Conservation (phyloP, 1,140 invertebrate genomes). For the Ips nitidus region DNA sequence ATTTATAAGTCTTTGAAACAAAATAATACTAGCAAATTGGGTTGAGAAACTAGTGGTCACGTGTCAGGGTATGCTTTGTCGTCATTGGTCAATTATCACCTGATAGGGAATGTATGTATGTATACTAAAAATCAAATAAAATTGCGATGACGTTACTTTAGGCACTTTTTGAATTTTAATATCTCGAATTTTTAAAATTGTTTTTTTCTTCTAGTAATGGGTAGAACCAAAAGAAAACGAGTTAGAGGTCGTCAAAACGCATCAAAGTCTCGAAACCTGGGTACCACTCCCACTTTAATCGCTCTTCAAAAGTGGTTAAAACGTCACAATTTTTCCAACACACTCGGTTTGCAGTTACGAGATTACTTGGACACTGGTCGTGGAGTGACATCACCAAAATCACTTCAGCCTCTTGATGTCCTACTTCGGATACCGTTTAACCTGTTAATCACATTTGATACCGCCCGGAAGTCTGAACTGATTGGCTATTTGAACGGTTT, state of each 20-base stretch:
- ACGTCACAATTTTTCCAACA: slow-evolving; percentile 42
- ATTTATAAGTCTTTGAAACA: too few species aligned
- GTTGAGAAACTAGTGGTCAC: too few species aligned
- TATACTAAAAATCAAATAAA: too few species aligned
- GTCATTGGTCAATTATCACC: too few species aligned
- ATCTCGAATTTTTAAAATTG: not conserved
- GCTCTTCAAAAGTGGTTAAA: slow-evolving; percentile 45
- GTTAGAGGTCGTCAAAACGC: slow-evolving; percentile 1
- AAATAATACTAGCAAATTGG: too few species aligned
- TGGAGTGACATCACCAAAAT: slow-evolving; percentile 57
- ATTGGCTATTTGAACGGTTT: slow-evolving; percentile 42
- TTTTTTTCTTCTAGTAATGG: slow-evolving; percentile 22
- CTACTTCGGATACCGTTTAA: slow-evolving; percentile 58
- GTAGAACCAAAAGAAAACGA: slow-evolving; percentile 34
- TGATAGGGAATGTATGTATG: too few species aligned
- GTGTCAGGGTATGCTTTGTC: too few species aligned
- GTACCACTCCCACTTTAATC: slow-evolving; percentile 37
- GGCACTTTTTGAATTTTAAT: too few species aligned
- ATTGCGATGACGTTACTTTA: too few species aligned
- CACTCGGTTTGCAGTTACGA: slow-evolving; percentile 40
- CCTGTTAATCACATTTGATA: slow-evolving; percentile 57
- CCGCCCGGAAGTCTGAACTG: slow-evolving; percentile 45
- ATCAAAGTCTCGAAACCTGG: slow-evolving; percentile 13
- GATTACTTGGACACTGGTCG: slow-evolving; percentile 58
- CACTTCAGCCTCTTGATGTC: slow-evolving; percentile 51